Evolutionary conservation across 2,113 vertebrate species (phyloP).

Genomic region (Ictalurus punctatus): DNA sequence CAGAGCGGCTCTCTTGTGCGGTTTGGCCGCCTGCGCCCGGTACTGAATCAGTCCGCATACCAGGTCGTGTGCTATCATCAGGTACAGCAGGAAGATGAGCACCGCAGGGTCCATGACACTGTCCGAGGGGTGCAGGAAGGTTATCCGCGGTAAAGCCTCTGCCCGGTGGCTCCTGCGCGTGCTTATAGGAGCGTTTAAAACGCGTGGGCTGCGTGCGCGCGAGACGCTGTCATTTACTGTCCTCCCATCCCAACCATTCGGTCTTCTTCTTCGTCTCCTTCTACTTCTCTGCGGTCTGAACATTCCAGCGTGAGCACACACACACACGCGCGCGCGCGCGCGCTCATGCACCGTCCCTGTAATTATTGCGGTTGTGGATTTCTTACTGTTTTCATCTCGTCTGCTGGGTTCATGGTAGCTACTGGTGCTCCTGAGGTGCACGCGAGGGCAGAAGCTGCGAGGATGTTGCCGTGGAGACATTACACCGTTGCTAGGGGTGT

Average conservation of each 20-base stretch:
- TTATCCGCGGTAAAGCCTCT: background rate
- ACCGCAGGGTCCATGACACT: conserved; percentile 81
- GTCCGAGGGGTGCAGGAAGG: background rate
- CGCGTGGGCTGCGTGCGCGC: background rate
- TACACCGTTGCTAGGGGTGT: conserved; percentile 68
- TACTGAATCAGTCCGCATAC: conserved; percentile 87
- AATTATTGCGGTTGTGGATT: background rate
- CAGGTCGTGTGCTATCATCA: conserved; percentile 86
- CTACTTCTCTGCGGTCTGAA: background rate
- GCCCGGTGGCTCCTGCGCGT: background rate
- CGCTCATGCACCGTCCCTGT: background rate
- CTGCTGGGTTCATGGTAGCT: background rate
- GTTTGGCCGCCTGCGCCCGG: conserved; percentile 77
- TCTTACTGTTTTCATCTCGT: background rate
- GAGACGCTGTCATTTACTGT: conserved; percentile 10
- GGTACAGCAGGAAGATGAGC: conserved; percentile 86
- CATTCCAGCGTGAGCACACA: background rate
- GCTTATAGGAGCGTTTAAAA: background rate
- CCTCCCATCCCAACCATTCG: background rate
- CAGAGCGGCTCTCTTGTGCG: conserved; percentile 71
- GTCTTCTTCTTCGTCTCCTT: background rate
- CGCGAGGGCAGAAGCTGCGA: conserved; percentile 50
- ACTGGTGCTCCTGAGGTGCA: conserved; percentile 12
- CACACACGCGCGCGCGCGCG: background rate
- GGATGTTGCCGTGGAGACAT: conserved; percentile 75